These are phyloP conservation scores for Pachycephala philippinensis DNA, from an alignment of 2,113 vertebrate species.

Conservation along the genomic window DNA sequence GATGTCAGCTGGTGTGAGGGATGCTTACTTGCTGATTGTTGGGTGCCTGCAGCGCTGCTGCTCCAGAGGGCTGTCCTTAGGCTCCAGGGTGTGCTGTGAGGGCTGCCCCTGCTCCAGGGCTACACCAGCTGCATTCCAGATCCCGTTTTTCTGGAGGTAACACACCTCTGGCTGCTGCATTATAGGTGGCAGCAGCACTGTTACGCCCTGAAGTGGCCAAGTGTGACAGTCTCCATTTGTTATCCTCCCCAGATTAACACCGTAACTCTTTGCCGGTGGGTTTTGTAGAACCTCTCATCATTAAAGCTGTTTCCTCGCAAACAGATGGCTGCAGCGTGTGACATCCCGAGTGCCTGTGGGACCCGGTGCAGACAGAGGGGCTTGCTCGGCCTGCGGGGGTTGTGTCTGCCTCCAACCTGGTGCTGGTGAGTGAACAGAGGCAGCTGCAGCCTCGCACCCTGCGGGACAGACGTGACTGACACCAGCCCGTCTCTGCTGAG, in stretches of 20 bases:
- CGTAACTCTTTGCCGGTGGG: background rate
- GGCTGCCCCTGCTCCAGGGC: background rate
- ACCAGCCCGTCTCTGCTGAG: background rate
- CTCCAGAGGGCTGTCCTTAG: background rate
- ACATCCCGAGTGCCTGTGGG: background rate
- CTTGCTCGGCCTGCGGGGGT: background rate
- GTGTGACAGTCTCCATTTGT: background rate
- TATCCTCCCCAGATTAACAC: background rate
- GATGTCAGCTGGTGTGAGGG: background rate
- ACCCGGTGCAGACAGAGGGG: background rate
- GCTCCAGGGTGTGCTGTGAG: background rate
- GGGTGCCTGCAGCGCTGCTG: background rate
- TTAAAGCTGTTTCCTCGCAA: background rate
- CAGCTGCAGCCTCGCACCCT: background rate
- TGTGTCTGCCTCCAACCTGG: rapidly evolving
- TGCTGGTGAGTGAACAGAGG: rapidly evolving
- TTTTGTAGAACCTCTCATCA: background rate
- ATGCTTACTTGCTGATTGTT: too few relatives aligned
- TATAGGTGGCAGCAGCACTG: background rate
- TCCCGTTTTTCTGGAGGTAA: background rate
- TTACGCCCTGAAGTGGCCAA: background rate
- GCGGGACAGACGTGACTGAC: background rate
- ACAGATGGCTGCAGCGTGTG: background rate
- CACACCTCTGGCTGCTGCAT: background rate
- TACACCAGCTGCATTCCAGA: background rate